These are phyloP conservation scores for Pterocles gutturalis DNA, from an alignment of 2,113 vertebrate species.

Conservation along the genomic window DNA sequence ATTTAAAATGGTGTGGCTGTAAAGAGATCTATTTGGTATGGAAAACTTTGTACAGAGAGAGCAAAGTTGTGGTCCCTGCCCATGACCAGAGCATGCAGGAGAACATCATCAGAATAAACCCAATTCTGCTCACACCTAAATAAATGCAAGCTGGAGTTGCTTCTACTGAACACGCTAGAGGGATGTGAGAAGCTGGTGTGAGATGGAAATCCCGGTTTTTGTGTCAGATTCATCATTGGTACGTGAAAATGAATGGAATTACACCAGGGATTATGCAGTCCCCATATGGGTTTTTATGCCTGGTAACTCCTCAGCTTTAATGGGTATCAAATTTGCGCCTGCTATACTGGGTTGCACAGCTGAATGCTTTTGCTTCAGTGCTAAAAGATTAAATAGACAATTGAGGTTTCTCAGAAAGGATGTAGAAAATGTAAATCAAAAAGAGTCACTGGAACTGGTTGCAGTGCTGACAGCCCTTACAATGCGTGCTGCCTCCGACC, in stretches of 20 bases:
- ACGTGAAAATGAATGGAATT: conserved; percentile 43
- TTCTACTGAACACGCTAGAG: background rate
- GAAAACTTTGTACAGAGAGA: background rate
- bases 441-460: conserved; percentile 3
- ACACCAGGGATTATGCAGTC: conserved; percentile 47
- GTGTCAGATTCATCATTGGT: background rate
- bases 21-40: background rate
- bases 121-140: background rate
- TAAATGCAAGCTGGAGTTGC: background rate
- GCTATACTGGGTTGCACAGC: conserved; percentile 16
- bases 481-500: background rate
- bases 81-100: background rate
- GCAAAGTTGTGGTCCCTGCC: background rate
- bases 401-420: conserved; percentile 65
- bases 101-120: background rate
- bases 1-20: background rate
- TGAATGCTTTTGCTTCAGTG: conserved; percentile 51
- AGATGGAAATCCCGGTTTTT: background rate
- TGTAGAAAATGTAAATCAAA: conserved; percentile 61
- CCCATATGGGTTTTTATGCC: conserved; percentile 49
- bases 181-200: background rate
- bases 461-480: conserved; percentile 53
- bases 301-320: conserved; percentile 47
- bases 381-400: conserved; percentile 61
- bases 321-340: conserved; percentile 64